Conservation (phyloP, 2,888 invertebrate genomes). For the Chalcosyrphus nemorum region DNA sequence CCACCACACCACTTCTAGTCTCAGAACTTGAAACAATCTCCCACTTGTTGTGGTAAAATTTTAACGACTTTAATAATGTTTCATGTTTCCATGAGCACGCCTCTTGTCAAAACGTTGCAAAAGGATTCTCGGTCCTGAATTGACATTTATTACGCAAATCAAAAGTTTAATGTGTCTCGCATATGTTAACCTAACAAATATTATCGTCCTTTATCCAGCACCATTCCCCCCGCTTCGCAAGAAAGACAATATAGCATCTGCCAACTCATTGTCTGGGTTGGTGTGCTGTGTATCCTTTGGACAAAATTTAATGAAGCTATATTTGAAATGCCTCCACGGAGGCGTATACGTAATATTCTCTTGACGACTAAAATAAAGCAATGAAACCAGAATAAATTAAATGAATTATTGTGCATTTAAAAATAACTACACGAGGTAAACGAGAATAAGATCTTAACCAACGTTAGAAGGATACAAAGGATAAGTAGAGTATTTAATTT, state of each 20-base stretch:
- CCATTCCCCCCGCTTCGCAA: background rate
- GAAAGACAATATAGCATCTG: background rate
- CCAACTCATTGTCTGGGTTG: background rate
- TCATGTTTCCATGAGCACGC: background rate
- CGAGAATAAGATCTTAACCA: too few relatives aligned
- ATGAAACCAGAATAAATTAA: background rate
- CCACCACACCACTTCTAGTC: background rate
- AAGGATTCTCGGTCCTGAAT: background rate
- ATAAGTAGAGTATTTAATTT: too few relatives aligned
- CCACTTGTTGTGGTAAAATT: background rate
- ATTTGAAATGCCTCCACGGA: background rate
- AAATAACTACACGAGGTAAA: background rate
- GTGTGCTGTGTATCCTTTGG: background rate
- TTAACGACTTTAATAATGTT: background rate
- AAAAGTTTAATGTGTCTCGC: conserved; percentile 19
- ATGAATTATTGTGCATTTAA: background rate
- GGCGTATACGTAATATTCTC: background rate
- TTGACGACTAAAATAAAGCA: background rate
- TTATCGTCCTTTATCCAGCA: background rate
- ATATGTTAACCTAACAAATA: background rate
- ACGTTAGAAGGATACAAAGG: too few relatives aligned
- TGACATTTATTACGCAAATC: conserved; percentile 12
- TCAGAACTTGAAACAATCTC: background rate
- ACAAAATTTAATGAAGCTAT: background rate
- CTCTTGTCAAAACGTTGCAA: background rate